Base-by-base conservation (phyloP, 1,140 invertebrate species). In the Hyles vespertilio region DNA sequence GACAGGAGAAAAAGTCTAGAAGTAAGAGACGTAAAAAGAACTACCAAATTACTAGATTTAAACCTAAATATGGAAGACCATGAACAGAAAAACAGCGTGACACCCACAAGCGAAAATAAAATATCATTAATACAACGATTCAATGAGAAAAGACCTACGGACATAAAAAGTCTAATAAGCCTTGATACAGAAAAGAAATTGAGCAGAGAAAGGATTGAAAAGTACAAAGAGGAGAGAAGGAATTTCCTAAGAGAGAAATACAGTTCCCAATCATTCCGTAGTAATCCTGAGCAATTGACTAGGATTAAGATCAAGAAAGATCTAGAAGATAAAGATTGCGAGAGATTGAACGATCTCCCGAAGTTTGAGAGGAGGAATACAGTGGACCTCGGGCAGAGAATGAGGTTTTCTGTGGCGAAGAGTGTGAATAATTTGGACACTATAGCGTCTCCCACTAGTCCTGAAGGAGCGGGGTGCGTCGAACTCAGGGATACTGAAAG, bases 191-290 rank as follows among this genome's bases (percentile, higher is more conserved):
- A 87, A 36, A 91, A 91, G 45, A 91, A 92, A 69, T 67, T 93
- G 4, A 93, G 94, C 61, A 84, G 94, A 33, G 94, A 96, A 74
- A 84, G 96, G 47, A 97, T 97, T 64, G 96, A 97, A 80, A 94
- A 95, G 75, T 97, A 97, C 76, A 98, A 98, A 89, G 96, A 97
- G 79, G 96, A 97, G 77, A 89, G 96, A n/a, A 90, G 96, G 56
- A 94, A 93, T 55, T 95, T 96, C 72, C 79, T 98, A 22, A 91
- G 96, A 34, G 95, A 97, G 73, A 97, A 97, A 81, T 96, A 96
- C 73, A 93, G 94, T 57, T 94, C 94, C 0, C 96, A 97, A 71
- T 95, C 94, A 22, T 95, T 97, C 60, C 92, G 94, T 46, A 91
- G 92, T 69, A 81, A 72, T 44, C 78, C 83, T 0, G 83, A 87